phyloP scores from a whole-genome alignment of 2,797 vertebrate species.

The Darevskia nairensis region DNA sequence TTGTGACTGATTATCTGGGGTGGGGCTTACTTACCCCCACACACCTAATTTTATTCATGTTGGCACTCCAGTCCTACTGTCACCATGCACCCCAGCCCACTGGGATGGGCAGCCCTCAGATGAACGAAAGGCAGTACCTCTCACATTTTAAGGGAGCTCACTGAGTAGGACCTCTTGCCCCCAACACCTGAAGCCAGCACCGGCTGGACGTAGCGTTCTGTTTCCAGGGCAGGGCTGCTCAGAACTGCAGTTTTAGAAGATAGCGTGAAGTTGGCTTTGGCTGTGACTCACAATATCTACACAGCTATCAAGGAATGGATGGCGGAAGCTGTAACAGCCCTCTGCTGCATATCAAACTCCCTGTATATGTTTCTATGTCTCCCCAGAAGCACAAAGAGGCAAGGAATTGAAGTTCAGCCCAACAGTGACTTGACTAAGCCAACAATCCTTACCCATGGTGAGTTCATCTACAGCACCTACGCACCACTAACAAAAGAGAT shows the following conservation, averaged over 20 bases:
- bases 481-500: not conserved
- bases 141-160: no score
- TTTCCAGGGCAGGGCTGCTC: not conserved
- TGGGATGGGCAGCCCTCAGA: not conserved
- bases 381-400: not conserved
- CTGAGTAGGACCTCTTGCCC: no score
- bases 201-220: not conserved
- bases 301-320: not conserved
- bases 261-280: not conserved
- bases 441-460: not conserved
- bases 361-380: not conserved
- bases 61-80: not conserved
- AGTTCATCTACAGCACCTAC: not conserved
- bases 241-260: not conserved
- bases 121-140: not conserved
- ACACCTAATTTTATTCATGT: no score
- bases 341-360: not conserved
- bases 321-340: not conserved
- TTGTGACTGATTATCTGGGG: no score
- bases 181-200: no score
- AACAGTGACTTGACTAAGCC: not conserved
- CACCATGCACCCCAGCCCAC: not conserved
- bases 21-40: no score
- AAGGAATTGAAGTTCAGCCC: not conserved
- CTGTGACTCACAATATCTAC: not conserved